phyloP scores from a whole-genome alignment of 2,888 invertebrate species.

The Cheilosia vernalis region DNA sequence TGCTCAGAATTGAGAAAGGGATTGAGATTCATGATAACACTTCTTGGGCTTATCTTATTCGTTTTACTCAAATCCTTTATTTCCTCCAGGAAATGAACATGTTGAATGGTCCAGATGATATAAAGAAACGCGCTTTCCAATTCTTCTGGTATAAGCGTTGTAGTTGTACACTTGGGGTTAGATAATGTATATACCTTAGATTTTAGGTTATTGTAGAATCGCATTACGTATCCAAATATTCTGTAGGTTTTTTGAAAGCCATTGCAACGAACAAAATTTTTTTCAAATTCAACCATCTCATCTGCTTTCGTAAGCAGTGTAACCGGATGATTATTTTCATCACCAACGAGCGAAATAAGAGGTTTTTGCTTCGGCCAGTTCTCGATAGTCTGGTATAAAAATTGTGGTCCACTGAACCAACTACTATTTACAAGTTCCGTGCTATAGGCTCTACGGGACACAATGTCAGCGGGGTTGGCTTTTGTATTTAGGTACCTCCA shows the following conservation, averaged over 20 bases:
- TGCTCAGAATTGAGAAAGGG: too few species aligned
- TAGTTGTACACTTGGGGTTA: too few species aligned
- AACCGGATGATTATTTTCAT: not conserved
- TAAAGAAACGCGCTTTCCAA: too few species aligned
- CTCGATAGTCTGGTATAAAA: not conserved
- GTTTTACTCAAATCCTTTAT: too few species aligned
- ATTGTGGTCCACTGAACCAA: too few species aligned
- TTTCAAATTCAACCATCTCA: not conserved
- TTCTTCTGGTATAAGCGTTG: too few species aligned
- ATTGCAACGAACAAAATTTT: not conserved
- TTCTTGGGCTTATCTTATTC: too few species aligned
- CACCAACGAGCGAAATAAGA: not conserved
- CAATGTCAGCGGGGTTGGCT: slow-evolving; percentile 78
- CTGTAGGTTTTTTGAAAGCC: not conserved
- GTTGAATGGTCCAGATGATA: too few species aligned
- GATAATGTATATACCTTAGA: not conserved
- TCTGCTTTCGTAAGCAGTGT: not conserved
- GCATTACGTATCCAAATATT: slow-evolving; percentile 10
- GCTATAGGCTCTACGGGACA: slow-evolving; percentile 76
- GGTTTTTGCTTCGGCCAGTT: not conserved
- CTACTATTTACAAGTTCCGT: too few species aligned
- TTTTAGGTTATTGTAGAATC: not conserved
- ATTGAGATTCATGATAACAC: too few species aligned
- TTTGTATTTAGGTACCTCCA: slow-evolving; percentile 77
- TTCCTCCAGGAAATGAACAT: too few species aligned